Evolutionary conservation across 2,797 vertebrate species (phyloP).

Genomic region (Pteronotus mesoamericanus): DNA sequence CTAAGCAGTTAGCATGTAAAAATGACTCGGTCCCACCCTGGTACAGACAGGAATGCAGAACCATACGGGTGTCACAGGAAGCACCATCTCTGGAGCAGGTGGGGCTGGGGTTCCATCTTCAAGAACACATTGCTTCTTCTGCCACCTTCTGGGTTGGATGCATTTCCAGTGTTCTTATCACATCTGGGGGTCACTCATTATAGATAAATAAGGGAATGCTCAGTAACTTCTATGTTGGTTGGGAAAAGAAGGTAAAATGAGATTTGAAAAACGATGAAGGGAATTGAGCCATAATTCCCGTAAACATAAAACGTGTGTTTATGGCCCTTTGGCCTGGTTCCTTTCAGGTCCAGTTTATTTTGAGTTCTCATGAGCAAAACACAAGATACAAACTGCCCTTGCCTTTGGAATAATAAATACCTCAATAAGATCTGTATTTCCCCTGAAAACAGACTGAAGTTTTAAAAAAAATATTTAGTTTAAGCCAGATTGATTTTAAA

Average conservation of each 20-base stretch:
- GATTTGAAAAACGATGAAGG: slow-evolving; percentile 3
- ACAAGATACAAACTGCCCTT: slow-evolving; percentile 51
- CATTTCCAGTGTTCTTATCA: not conserved
- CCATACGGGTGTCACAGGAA: not conserved
- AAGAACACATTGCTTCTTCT: not conserved
- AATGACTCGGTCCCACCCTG: not conserved
- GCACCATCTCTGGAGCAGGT: not conserved
- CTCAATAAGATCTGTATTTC: slow-evolving; percentile 43
- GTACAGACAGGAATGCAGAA: not conserved
- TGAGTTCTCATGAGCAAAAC: slow-evolving; percentile 55
- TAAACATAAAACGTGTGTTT: slow-evolving; percentile 51
- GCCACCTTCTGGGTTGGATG: not conserved
- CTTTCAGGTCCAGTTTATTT: slow-evolving; percentile 40
- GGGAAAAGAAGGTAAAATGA: slow-evolving; percentile 44
- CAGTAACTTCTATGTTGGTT: not conserved
- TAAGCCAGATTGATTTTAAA: slow-evolving; percentile 59
- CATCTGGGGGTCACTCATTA: not conserved
- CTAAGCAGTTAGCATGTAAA: not conserved
- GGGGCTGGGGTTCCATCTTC: not conserved
- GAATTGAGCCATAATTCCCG: slow-evolving; percentile 25
- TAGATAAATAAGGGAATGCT: not conserved
- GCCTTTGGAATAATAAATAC: slow-evolving; percentile 66
- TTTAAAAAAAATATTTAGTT: slow-evolving; percentile 39
- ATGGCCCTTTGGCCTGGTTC: slow-evolving; percentile 52
- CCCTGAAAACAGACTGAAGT: slow-evolving; percentile 54